Percentiles rank a stretch among this genome's conserved stretches.
These are phyloP conservation scores for Hemiscyllium ocellatum DNA, from an alignment of 2,113 vertebrate genomes.

Conservation along the genomic window DNA sequence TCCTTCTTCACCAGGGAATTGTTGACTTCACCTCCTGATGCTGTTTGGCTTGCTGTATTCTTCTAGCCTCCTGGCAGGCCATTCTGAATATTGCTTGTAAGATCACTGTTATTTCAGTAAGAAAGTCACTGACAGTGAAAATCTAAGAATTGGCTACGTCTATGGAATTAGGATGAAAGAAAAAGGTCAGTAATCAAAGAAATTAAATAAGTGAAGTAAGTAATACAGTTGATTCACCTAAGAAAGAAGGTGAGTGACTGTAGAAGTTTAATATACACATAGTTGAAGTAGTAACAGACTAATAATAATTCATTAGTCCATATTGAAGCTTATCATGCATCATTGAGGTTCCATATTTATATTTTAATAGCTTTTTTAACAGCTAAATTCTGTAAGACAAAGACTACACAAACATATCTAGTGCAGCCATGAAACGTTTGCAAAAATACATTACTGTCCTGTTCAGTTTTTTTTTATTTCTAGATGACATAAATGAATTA, in stretches of 20 bases:
- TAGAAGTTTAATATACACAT: not conserved
- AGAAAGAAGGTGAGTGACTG: not conserved
- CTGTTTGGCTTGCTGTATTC: too few species aligned
- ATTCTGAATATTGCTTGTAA: not conserved
- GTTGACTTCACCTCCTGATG: too few species aligned
- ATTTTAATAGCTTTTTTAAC: not conserved
- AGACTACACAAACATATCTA: not conserved
- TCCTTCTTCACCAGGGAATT: too few species aligned
- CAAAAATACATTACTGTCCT: not conserved
- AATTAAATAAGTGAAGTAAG: not conserved
- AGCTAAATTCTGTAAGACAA: too few species aligned
- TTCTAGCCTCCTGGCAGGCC: not conserved
- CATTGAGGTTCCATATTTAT: not conserved
- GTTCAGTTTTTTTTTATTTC: not conserved
- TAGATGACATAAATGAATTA: not conserved
- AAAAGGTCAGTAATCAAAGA: not conserved
- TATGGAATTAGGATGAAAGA: not conserved
- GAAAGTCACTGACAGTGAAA: not conserved
- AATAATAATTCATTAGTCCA: not conserved
- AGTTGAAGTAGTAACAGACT: not conserved
- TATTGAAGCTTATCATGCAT: not conserved
- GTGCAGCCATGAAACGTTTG: not conserved
- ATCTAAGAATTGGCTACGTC: not conserved
- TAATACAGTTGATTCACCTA: not conserved
- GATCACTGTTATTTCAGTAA: not conserved